phyloP scores from a whole-genome alignment of 2,888 invertebrate species.

The Colostygia pectinataria region DNA sequence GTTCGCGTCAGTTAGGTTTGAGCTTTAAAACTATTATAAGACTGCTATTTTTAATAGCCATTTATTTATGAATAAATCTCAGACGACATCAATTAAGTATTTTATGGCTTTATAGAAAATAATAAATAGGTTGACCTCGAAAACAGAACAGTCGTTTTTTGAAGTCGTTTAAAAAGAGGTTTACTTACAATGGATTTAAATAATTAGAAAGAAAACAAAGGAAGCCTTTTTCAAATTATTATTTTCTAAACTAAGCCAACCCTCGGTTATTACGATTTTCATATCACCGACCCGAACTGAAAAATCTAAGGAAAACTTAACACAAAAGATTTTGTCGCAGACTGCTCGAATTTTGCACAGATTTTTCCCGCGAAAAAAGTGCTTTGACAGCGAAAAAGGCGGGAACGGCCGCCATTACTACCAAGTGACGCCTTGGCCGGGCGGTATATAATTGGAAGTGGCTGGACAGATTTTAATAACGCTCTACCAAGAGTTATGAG shows the following conservation, averaged over 20 bases:
- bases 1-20: no score
- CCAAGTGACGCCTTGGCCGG: slow-evolving; percentile 84
- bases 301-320: slow-evolving; percentile 26
- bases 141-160: no score
- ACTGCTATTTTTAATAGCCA: no score
- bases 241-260: slow-evolving; percentile 3
- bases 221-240: neutral
- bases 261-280: slow-evolving; percentile 18
- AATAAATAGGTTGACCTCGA: neutral
- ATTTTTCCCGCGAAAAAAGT: slow-evolving; percentile 71
- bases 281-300: slow-evolving; percentile 12
- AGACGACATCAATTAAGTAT: no score
- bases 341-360: slow-evolving; percentile 32
- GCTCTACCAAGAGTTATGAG: slow-evolving; percentile 39
- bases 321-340: slow-evolving; percentile 34
- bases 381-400: slow-evolving; percentile 81
- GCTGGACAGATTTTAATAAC: slow-evolving; percentile 54
- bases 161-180: no score
- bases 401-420: slow-evolving; percentile 82
- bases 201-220: neutral
- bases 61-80: no score
- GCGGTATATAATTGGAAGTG: slow-evolving; percentile 49
- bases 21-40: no score
- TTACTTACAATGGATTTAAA: no score
- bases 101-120: no score